Evolutionary conservation across 1,140 invertebrate species (phyloP).

Genomic region (Trinorchestia longiramus): DNA sequence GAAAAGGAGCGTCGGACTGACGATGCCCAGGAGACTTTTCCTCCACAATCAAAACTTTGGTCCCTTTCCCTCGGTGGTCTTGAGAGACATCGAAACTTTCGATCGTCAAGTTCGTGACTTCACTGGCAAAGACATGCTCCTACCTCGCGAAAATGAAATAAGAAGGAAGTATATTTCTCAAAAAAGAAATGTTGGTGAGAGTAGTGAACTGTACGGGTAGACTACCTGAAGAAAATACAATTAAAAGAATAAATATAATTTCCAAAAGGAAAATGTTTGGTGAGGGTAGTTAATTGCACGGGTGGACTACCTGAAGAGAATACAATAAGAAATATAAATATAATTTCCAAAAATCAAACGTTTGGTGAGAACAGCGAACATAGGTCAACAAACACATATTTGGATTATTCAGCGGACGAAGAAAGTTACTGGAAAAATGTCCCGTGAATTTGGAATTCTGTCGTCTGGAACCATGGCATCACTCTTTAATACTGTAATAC

Average conservation of each 20-base stretch:
- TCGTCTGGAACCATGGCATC: not conserved
- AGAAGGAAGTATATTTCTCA: not conserved
- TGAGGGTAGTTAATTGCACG: too few species aligned
- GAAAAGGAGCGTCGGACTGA: not conserved
- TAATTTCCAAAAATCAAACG: too few species aligned
- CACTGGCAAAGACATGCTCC: conserved; percentile 21
- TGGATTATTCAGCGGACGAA: not conserved
- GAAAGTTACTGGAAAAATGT: not conserved
- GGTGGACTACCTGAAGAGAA: too few species aligned
- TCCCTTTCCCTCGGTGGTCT: not conserved
- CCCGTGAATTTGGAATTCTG: not conserved
- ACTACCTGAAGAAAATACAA: too few species aligned
- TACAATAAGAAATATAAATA: too few species aligned
- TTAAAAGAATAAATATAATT: too few species aligned
- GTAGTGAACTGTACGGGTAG: too few species aligned
- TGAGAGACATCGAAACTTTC: conserved; percentile 40
- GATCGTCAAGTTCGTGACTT: conserved; percentile 20
- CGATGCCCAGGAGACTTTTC: not conserved
- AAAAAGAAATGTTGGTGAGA: not conserved
- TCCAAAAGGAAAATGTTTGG: too few species aligned
- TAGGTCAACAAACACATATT: not conserved
- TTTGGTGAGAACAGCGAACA: too few species aligned
- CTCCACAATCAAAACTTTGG: conserved; percentile 8
- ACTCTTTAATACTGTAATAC: not conserved
- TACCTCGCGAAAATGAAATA: not conserved